Evolutionary conservation across 1,140 invertebrate genomes (phyloP), one percentile per base, ranked within the genome.

Genomic region (Halotydeus destructor): DNA sequence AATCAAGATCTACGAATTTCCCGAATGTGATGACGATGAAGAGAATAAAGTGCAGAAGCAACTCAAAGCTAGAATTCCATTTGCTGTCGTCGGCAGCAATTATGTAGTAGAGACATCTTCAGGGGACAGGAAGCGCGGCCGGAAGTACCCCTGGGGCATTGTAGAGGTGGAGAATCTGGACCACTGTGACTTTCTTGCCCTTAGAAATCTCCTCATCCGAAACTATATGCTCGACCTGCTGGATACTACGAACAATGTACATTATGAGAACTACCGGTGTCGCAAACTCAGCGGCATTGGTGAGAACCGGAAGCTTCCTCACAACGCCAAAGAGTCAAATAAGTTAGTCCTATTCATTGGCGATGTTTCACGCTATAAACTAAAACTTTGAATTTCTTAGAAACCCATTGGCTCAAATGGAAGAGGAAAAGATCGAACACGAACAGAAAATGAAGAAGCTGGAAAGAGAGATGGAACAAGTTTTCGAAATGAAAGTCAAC

Each of bases 1-100:
- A 68, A 98, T 99, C 51, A 93, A 91, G 63, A 89, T 98, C 49
- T 99, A 98, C 63, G 86, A 97, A 57, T 98, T 99, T 57, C 89
- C 93, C 8, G 80, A 83, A 52, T 65, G 69, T 26, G 59, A 63
- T 22, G 62, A 70, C 42, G 75, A 79, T 49, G 71, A 72, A 45
- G 74, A 74, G 31, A 70, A 66, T 41, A 78, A 77, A 60, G 58
- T 73, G 40, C 69, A 76, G 49, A 75, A 74, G 58, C 69, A 71
- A 49, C 60, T 91, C 46, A 72, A 77, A 38, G 45, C 46, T 28
- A 68, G 82, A 54, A 80, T 97, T 35, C 94, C 94, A 40, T 99
- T 98, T 64, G 93, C 93, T 14, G 86, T 99, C 21, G 86, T 98
- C n/a, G 93, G 93, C 25, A 91, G 89, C 46, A 98, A 98, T 60